Evolutionary conservation across 1,140 invertebrate species (phyloP), one percentile per base, ranked within the genome.

Genomic region (Drosophila tristis): DNA sequence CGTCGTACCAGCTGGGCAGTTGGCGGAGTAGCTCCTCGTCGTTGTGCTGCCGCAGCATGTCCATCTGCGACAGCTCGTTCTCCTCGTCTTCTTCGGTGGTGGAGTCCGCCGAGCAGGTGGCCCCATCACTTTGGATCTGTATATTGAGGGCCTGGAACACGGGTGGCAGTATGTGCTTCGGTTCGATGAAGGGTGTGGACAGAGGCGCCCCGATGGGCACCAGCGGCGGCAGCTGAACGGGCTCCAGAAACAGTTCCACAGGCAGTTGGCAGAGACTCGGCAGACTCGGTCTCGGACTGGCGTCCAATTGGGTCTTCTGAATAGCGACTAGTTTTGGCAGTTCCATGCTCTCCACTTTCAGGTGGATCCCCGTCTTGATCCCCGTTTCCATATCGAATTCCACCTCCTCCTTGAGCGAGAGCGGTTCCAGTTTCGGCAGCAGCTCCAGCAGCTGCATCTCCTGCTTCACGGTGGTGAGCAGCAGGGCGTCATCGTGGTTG

Each of bases 1-100:
- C 91, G 66, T 93, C 92, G 45, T 93, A 91, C 91, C 91, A 91
- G 60, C 70, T 74, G 57, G 91, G 89, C 63, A 90, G 42, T 51
- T 91, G 87, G 4, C 73, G 78, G 5, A 91, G 53, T 2, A 91
- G 58, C 47, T 90, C 64, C 13, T 75, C 63, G 23, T 74, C 74
- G 35, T 58, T 81, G 53, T 81, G 80, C n/a, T 64, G 49, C 43
- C 74, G 74, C 7, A 91, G 53, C 42, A 91, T 55, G 78, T 91
- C 90, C 62, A 91, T 73, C 76, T 91, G 90, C 11, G 90, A 74
- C 49, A 89, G 54, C 20, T 67, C 64, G 16, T 60, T 70, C 15
- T 77, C 80, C 7, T 64, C 59, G 7, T 67, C 57, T 2, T 43
- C 54, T 13, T 87, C 84, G 4, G 78, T 72, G 15, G 54, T 67